These are phyloP conservation scores for Acutogordius australiensis DNA, from an alignment of 2,888 invertebrate genomes.

Conservation along the genomic window DNA sequence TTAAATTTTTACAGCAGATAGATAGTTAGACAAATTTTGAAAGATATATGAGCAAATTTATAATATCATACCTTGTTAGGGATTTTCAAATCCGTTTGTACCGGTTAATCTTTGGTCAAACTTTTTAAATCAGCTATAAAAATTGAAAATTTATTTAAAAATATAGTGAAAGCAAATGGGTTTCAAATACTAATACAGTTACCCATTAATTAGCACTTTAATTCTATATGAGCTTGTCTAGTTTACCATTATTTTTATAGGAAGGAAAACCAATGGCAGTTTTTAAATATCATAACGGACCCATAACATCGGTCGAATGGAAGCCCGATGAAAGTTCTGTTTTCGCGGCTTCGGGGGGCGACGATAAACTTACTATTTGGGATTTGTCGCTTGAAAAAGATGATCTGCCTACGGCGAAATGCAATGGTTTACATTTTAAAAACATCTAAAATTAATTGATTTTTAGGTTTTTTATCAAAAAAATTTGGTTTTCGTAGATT, in stretches of 20 bases:
- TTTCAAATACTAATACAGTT: no score
- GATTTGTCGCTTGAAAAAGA: slow-evolving; percentile 69
- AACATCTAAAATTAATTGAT: not conserved
- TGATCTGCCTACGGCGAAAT: slow-evolving; percentile 20
- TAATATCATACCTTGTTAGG: no score
- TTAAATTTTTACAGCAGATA: no score
- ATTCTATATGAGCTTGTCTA: no score
- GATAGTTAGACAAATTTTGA: no score
- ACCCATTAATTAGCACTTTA: no score
- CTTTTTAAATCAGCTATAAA: no score
- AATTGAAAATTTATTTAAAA: no score
- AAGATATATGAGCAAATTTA: no score
- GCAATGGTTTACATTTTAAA: not conserved
- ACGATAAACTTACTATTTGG: slow-evolving; percentile 84
- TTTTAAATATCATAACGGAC: slow-evolving; percentile 72
- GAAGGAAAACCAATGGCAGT: slow-evolving; percentile 45
- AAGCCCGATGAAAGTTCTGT: slow-evolving; percentile 68
- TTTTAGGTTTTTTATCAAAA: not conserved
- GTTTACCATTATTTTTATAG: slow-evolving; percentile 20
- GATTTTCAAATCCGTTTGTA: no score
- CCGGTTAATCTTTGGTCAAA: no score
- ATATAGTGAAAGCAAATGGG: no score
- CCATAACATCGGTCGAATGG: slow-evolving; percentile 88
- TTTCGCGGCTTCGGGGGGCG: slow-evolving; percentile 63
- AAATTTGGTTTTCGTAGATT: not conserved